Evolutionary conservation across 2,888 invertebrate genomes (phyloP).

Genomic region (Caenorhabditis angaria): DNA sequence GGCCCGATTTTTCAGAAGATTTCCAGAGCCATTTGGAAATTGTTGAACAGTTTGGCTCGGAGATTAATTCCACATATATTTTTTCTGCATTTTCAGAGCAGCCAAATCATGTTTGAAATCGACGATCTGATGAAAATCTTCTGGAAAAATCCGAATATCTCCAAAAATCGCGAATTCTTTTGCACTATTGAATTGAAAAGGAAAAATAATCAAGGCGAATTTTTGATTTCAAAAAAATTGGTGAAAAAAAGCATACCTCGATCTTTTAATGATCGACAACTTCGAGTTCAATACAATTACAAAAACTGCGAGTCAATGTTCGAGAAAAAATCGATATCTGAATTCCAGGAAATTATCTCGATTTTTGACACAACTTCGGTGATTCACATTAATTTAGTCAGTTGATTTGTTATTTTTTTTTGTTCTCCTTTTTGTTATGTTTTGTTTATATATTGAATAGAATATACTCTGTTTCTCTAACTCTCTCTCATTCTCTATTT

Average conservation of each 20-base stretch:
- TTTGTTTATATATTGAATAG: too few species aligned
- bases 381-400: background rate
- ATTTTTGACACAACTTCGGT: background rate
- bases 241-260: background rate
- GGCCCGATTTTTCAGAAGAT: too few species aligned
- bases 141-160: background rate
- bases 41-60: too few species aligned
- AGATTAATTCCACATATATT: too few species aligned
- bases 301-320: background rate
- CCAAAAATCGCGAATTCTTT: background rate
- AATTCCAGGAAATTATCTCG: background rate
- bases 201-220: background rate
- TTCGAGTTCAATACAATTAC: background rate
- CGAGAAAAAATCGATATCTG: background rate
- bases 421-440: background rate
- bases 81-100: background rate
- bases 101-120: background rate
- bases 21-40: too few species aligned
- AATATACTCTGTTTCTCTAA: too few species aligned
- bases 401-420: background rate
- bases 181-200: background rate
- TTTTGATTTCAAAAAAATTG: background rate
- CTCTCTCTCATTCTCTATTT: background rate
- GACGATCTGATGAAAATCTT: background rate
- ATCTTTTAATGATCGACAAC: background rate